phyloP scores from a whole-genome alignment of 1,140 invertebrate species.

The Neelides sp. region DNA sequence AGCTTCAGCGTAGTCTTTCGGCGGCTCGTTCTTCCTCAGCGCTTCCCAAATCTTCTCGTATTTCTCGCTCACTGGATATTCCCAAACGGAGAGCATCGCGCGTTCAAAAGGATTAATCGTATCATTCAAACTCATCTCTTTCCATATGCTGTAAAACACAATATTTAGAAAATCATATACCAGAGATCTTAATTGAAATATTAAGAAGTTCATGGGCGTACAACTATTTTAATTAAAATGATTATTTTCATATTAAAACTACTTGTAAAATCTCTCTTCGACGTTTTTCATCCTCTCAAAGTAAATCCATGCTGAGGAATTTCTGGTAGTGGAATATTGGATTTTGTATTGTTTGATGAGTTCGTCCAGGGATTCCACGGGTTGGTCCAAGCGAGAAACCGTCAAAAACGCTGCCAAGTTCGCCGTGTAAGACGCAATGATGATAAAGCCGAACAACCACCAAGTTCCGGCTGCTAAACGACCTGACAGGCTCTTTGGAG shows the following conservation, averaged over 20 bases:
- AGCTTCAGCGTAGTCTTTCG: conserved; percentile 59
- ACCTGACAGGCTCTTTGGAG: conserved; percentile 84
- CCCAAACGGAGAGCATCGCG: conserved; percentile 89
- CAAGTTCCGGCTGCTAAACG: conserved; percentile 84
- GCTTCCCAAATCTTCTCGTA: conserved; percentile 96
- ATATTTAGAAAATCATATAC: too few relatives aligned
- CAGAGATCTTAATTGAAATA: too few relatives aligned
- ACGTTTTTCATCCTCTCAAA: conserved; percentile 91
- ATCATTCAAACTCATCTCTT: conserved; percentile 89
- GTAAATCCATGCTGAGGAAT: conserved; percentile 75
- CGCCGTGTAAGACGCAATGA: conserved; percentile 92
- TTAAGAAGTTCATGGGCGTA: too few relatives aligned
- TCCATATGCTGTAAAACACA: conserved; percentile 86
- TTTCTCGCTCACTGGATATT: conserved; percentile 93
- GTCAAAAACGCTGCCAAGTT: conserved; percentile 89
- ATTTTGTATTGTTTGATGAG: conserved; percentile 90
- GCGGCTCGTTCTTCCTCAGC: conserved; percentile 77
- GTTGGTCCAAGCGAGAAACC: conserved; percentile 76
- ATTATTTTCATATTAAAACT: too few relatives aligned
- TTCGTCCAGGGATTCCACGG: conserved; percentile 82
- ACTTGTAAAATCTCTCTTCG: too few relatives aligned
- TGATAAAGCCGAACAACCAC: conserved; percentile 96
- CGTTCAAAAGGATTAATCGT: conserved; percentile 71
- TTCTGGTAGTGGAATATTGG: conserved; percentile 74
- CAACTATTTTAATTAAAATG: too few relatives aligned